phyloP scores from a whole-genome alignment of 35 echinoderm and acorn worm genomes.

The Stichopus chloronotus region DNA sequence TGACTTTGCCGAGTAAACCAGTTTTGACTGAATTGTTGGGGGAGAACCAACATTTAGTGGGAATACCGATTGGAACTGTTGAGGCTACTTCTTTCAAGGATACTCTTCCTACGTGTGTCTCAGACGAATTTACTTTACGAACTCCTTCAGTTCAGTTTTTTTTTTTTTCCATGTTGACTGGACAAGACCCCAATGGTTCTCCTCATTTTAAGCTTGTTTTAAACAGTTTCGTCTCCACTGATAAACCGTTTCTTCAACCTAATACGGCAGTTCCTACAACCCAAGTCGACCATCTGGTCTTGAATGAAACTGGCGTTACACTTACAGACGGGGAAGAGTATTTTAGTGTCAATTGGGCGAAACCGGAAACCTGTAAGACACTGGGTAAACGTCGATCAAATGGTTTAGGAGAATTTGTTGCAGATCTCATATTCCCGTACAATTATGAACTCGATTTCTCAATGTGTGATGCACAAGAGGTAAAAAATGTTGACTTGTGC shows the following conservation, averaged over 20 bases:
- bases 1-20: not conserved
- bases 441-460: not conserved
- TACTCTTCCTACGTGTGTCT: not conserved
- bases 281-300: not conserved
- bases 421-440: not conserved
- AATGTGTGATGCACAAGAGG: not conserved
- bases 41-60: not conserved
- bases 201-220: not conserved
- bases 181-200: not conserved
- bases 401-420: not conserved
- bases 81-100: not conserved
- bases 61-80: not conserved
- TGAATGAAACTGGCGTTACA: not conserved
- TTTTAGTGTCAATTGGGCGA: not conserved
- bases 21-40: not conserved
- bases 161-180: not conserved
- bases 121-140: not conserved
- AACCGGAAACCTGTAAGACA: not conserved
- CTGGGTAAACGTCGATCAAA: not conserved
- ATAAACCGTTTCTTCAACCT: conserved; percentile 1
- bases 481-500: not conserved
- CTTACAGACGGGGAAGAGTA: not conserved
- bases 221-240: not conserved
- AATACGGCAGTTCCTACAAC: not conserved
- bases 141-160: not conserved